Base-by-base conservation (phyloP, 2,888 invertebrate species). In the Euplagia quadripunctaria region DNA sequence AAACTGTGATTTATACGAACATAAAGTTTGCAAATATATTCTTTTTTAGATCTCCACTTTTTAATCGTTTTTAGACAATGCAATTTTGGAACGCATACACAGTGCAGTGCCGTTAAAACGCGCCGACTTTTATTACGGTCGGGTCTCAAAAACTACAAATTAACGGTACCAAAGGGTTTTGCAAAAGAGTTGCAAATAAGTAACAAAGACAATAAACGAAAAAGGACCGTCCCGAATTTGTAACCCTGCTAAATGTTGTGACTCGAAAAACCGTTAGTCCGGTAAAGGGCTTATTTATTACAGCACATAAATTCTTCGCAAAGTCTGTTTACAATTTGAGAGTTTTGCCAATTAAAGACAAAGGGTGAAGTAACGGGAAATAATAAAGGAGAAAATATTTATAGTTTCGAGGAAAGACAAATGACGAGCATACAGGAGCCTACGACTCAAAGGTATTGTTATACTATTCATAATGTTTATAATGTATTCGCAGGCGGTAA, bases 181-280 rank as follows among this genome's bases (percentile, higher is more conserved):
- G 87, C 88, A 90, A 92, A 92, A 90, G 91, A 91, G 91, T 91
- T 92, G 91, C 91, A 87, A 91, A 90, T 87, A 88, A 72, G 52
- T 66, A 67, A 89, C 83, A 52, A 88, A 89, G 90, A 92, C 89
- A 92, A 92, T 85, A 80, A 88, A 91, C 81, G 85, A 84, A 85
- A 83, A 82, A 81, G 74, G 76, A 70, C 82, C 83, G 85, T 86
- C 87, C 79, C 70, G 79, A 79, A 86, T 84, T 79, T 84, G 86
- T 87, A 85, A 87, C 79, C 79, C 79, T 71, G 86, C 86, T 85
- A 86, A 85, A 85, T 86, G 84, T 86, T 83, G 71, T 80, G 76
- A 84, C 82, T 81, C 61, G 67, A 85, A 85, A 85, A 68, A 88
- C 91, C 89, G 90, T 92, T 91, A 90, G 76, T 79, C 80, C 82